Evolutionary conservation across 1,140 invertebrate species (phyloP).

Genomic region (Drosophila pseudoobscura): DNA sequence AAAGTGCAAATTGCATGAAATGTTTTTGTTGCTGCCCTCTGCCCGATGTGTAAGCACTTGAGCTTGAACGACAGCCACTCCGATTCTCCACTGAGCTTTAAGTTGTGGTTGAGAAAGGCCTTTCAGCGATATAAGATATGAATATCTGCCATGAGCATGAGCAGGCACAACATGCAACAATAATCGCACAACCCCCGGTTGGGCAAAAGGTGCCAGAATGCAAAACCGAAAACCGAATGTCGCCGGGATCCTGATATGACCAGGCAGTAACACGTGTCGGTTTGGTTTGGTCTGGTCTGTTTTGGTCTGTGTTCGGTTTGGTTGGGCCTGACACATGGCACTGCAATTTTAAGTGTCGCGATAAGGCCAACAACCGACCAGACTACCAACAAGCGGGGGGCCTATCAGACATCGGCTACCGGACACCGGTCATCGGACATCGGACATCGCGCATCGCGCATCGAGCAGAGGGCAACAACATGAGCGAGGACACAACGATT

Average conservation of each 20-base stretch:
- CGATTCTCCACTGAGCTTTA: slow-evolving; percentile 38
- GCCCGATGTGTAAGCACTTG: slow-evolving; percentile 2
- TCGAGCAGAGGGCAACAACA: no score
- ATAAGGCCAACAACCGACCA: slow-evolving; percentile 53
- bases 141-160: slow-evolving; percentile 25
- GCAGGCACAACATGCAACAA: slow-evolving; percentile 52
- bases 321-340: slow-evolving; percentile 49
- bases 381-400: slow-evolving; percentile 21
- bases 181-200: slow-evolving; percentile 31
- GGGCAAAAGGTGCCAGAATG: slow-evolving; percentile 15
- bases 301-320: slow-evolving; percentile 33
- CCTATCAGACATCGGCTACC: slow-evolving; percentile 12
- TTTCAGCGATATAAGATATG: slow-evolving; percentile 49
- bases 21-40: slow-evolving; percentile 23
- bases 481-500: not conserved
- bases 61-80: slow-evolving; percentile 20
- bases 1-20: slow-evolving; percentile 59
- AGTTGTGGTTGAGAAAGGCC: slow-evolving; percentile 21
- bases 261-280: slow-evolving; percentile 43
- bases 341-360: slow-evolving; percentile 66
- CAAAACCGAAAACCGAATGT: slow-evolving; percentile 12
- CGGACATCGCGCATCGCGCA: not conserved
- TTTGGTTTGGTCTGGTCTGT: slow-evolving; percentile 27
- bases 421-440: slow-evolving; percentile 5
- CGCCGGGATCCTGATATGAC: slow-evolving; percentile 29